These are phyloP conservation scores for Nerophis ophidion DNA, from an alignment of 2,113 vertebrate species.

Conservation along the genomic window DNA sequence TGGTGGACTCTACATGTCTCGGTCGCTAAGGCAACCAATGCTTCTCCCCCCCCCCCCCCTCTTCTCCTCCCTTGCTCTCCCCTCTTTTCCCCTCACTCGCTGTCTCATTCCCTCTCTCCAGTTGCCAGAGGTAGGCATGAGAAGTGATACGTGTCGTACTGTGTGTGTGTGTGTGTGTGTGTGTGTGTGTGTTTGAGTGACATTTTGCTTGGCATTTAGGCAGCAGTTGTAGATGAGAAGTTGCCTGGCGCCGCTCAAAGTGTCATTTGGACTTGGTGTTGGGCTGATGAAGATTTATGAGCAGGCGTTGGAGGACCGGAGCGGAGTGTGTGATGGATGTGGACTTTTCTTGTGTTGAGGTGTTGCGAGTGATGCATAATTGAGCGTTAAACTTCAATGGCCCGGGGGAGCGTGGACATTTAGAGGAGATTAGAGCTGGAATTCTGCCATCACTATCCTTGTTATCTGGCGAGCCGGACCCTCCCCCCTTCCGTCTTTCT, in stretches of 20 bases:
- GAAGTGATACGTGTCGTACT: slow-evolving; percentile 63
- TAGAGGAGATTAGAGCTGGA: slow-evolving; percentile 27
- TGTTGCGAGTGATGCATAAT: slow-evolving; percentile 40
- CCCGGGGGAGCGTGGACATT: slow-evolving; percentile 13
- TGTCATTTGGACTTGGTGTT: slow-evolving; percentile 29
- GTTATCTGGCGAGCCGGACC: slow-evolving; percentile 47
- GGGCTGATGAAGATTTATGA: slow-evolving; percentile 52
- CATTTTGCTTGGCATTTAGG: slow-evolving; percentile 56
- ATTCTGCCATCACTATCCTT: slow-evolving; percentile 22
- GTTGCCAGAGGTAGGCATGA: slow-evolving; percentile 75
- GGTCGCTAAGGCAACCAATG: slow-evolving; percentile 80
- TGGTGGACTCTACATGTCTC: slow-evolving; percentile 69
- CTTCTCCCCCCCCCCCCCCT: slow-evolving; percentile 57
- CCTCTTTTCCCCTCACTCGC: slow-evolving; percentile 61
- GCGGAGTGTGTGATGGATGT: slow-evolving; percentile 9
- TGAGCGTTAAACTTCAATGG: slow-evolving; percentile 35
- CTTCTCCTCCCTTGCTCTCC: slow-evolving; percentile 59
- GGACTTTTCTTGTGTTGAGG: slow-evolving; percentile 39
- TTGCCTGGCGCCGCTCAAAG: slow-evolving; percentile 46
- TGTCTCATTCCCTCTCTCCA: slow-evolving; percentile 69
- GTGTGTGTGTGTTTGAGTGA: slow-evolving; percentile 23
- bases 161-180: slow-evolving; percentile 27
- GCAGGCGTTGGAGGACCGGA: slow-evolving; percentile 44
- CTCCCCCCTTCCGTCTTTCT: slow-evolving; percentile 38
- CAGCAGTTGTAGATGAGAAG: slow-evolving; percentile 41